Base-by-base conservation (phyloP, 35 echinoderm and acorn worm species). In the Lytechinus variegatus region DNA sequence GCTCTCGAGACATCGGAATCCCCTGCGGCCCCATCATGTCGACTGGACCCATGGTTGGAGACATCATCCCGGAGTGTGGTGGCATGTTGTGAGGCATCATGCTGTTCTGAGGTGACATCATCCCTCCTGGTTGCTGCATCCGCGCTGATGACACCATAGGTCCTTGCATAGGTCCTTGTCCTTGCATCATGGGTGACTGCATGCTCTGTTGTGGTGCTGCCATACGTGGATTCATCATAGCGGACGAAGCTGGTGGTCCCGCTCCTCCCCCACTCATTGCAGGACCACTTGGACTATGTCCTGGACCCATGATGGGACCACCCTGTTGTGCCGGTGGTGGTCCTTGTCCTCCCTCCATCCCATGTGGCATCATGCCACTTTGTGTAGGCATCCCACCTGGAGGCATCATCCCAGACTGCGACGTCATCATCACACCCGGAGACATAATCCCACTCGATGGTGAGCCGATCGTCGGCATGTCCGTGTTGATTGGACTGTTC, bases 361-460 rank as follows among this genome's bases (percentile, higher is more conserved):
- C 57, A 16, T 95, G 71, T 53, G 95, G 94, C 97, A 97, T 97
- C 91, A 96, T 96, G 4, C 97, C 95, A 24, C 86, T 58, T 9
- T 95, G 96, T 56, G 56, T 54, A 6, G 87, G 87, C 58, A 96
- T 96, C 13, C 95, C 86, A 9, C 79, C 56, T 5, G 58, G 92
- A 56, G 96, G 92, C 96, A 96, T 96, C 91, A 95, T 95, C 92
- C 96, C 56, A 89, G 96, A 54, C 61, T 98, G 97, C 6, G 97
- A 98, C 58, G 91, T 96, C 91, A 61, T 96, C 95, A 95, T 96
- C 12, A 44, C 94, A 29, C 96, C 92, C 21, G 96, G 97, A 91
- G 96, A 97, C 56, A 96, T 95, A 95, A 98, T 98, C 86, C 95
- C 95, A 21, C 72, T 92, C 3, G 98, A 87, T 24, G 97, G 97